These are phyloP conservation scores for Acrobasis repandana DNA, from an alignment of 2,888 invertebrate species.

Conservation along the genomic window DNA sequence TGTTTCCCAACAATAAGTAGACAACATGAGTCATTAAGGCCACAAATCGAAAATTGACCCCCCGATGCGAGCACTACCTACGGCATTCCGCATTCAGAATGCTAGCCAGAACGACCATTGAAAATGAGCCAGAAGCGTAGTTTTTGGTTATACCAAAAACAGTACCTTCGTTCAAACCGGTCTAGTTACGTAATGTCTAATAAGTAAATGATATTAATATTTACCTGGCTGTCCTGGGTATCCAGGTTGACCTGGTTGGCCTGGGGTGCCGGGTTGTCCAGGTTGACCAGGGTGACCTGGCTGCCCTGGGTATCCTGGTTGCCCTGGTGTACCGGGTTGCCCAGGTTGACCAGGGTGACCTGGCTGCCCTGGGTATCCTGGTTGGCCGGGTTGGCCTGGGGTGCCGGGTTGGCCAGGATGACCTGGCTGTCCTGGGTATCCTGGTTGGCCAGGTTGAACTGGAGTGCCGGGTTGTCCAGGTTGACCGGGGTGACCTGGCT, in stretches of 20 bases:
- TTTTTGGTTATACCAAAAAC: too few relatives aligned
- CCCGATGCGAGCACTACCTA: too few relatives aligned
- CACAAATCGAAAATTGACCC: too few relatives aligned
- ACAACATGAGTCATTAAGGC: too few relatives aligned
- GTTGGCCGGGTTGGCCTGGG: slow-evolving; percentile 37
- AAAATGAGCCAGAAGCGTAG: too few relatives aligned
- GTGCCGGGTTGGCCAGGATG: slow-evolving; percentile 31
- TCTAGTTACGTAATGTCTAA: too few relatives aligned
- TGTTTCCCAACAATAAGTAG: too few relatives aligned
- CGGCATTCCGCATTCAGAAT: too few relatives aligned
- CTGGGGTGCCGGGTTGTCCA: slow-evolving; percentile 42
- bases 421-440: slow-evolving; percentile 29
- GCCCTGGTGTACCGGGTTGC: slow-evolving; percentile 53
- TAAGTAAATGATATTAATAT: too few relatives aligned
- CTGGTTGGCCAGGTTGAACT: slow-evolving; percentile 34
- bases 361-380: slow-evolving; percentile 38
- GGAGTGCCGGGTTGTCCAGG: slow-evolving; percentile 34
- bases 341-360: slow-evolving; percentile 55
- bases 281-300: slow-evolving; percentile 40
- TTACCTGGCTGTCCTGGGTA: slow-evolving; percentile 29
- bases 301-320: slow-evolving; percentile 70
- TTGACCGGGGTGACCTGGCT: slow-evolving; percentile 36
- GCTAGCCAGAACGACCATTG: too few relatives aligned
- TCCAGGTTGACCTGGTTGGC: slow-evolving; percentile 42
- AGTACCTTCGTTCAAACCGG: too few relatives aligned